These are phyloP conservation scores for Drosophila nr. perissopoda DNA, from an alignment of 2,888 invertebrate species.

Conservation along the genomic window DNA sequence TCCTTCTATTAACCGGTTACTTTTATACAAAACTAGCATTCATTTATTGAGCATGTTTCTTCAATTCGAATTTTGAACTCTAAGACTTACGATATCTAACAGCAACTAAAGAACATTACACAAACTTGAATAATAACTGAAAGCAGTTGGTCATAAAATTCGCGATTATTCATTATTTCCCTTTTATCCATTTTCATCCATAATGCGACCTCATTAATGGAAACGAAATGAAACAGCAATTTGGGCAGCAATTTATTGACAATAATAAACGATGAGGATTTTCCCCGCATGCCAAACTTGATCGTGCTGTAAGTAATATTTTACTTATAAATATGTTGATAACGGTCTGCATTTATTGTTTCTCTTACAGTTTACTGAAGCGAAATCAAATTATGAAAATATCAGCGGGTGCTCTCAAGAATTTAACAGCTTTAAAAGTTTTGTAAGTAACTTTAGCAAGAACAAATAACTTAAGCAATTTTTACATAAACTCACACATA, in stretches of 20 bases:
- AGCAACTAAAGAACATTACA: constrained; percentile 20
- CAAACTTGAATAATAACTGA: constrained; percentile 23
- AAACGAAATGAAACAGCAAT: constrained; percentile 86
- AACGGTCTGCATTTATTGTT: constrained; percentile 35
- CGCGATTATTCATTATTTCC: constrained; percentile 42
- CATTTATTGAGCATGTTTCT: constrained; percentile 52
- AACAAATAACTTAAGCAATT: constrained; percentile 60
- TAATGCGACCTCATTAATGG: constrained; percentile 46
- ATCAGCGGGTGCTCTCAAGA: constrained; percentile 91
- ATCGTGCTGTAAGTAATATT: constrained; percentile 91
- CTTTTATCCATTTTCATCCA: constrained; percentile 14
- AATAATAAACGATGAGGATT: constrained; percentile 89
- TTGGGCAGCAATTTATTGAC: constrained; percentile 91
- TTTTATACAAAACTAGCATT: constrained; percentile 5
- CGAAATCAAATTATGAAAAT: constrained; percentile 93
- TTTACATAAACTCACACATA: constrained; percentile 10
- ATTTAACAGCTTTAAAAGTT: constrained; percentile 91
- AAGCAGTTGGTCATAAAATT: constrained; percentile 32
- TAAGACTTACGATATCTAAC: constrained; percentile 33
- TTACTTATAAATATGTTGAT: neutral
- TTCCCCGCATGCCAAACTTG: constrained; percentile 89
- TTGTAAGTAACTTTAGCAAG: constrained; percentile 89
- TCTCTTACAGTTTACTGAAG: constrained; percentile 91
- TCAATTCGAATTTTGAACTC: constrained; percentile 30
- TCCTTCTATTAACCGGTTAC: neutral